phyloP scores from a whole-genome alignment of 1,140 invertebrate species.

The Meloidogyne chitwoodi region DNA sequence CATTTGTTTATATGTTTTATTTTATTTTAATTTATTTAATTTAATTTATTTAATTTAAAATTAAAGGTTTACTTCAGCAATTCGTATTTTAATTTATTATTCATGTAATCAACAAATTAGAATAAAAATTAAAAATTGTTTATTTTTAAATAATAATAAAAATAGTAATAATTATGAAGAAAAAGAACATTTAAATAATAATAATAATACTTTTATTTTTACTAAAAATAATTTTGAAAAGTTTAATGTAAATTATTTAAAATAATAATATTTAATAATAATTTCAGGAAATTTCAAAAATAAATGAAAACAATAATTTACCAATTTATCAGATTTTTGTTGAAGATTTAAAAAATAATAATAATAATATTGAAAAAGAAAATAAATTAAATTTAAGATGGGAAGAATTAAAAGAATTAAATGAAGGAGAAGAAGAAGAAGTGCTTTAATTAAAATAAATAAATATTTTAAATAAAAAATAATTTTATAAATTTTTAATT shows the following conservation, averaged over 20 bases:
- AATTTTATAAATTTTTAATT: not conserved
- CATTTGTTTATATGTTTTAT: conserved; percentile 20
- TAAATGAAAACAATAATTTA: not conserved
- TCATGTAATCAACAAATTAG: conserved; percentile 48
- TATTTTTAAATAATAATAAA: not conserved
- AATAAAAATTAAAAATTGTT: conserved; percentile 22
- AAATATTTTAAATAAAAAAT: not conserved
- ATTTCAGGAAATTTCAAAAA: not conserved
- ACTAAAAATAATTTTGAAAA: not conserved
- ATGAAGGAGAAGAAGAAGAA: not conserved
- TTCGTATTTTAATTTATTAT: conserved; percentile 52
- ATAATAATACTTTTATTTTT: too few species aligned
- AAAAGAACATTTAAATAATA: not conserved
- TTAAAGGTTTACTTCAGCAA: conserved; percentile 53
- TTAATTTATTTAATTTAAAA: not conserved
- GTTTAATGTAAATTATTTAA: not conserved
- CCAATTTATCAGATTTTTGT: not conserved
- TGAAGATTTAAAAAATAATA: not conserved
- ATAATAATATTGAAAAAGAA: not conserved
- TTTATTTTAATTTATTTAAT: not conserved
- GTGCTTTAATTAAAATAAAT: not conserved
- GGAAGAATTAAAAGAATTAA: not conserved
- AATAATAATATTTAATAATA: not conserved
- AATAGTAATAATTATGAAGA: not conserved
- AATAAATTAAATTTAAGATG: not conserved